Base-by-base conservation (phyloP, 1,140 invertebrate species). In the Cotesia chilonis region DNA sequence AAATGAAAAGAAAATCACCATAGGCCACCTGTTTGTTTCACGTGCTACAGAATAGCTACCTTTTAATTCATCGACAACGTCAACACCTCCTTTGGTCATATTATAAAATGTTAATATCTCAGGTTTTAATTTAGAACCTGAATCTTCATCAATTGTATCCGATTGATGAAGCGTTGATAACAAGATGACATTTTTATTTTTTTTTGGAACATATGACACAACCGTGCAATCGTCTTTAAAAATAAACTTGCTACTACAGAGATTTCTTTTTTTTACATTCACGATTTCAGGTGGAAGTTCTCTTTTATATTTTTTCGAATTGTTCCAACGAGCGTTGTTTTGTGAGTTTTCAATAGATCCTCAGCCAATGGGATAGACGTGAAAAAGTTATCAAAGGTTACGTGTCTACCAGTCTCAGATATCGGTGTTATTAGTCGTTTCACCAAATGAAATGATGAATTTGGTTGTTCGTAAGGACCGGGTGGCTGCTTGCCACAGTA, bases 331-430 rank as follows among this genome's bases (percentile, higher is more conserved):
- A 80, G 61, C 55, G 79, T 85, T 60, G 82, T 59, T 9, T 59
- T 66, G 37, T 81, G 80, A 63, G 83, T 79, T 14, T 78, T 57
- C 36, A 82, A 73, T 66, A 85, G 74, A 38, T 77, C 73, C 67
- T 84, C 79, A 55, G 74, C 78, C 38, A 84, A 71, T 54, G 65
- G 66, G 9, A 83, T 67, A 4, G 76, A 79, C 10, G 74, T 77
- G 71, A 84, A 84, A 76, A 78, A 84, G 72, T 84, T 85, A 72
- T 84, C 82, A 70, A 72, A 75, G 12, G 81, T 83, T 14, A 85
- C 61, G 68, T 80, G 79, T 41, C 80, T 70, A 37, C 78, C 77
- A 10, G 75, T 76, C 37, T 71, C 63, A 70, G 63, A 67, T 60
- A 75, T 70, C 17, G 78, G 72, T 41, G 75, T 41, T 7, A 59